Evolutionary conservation across 2,797 vertebrate species (phyloP), one percentile per base, ranked within the genome.

Genomic region (Phrynocephalus guinanensis): DNA sequence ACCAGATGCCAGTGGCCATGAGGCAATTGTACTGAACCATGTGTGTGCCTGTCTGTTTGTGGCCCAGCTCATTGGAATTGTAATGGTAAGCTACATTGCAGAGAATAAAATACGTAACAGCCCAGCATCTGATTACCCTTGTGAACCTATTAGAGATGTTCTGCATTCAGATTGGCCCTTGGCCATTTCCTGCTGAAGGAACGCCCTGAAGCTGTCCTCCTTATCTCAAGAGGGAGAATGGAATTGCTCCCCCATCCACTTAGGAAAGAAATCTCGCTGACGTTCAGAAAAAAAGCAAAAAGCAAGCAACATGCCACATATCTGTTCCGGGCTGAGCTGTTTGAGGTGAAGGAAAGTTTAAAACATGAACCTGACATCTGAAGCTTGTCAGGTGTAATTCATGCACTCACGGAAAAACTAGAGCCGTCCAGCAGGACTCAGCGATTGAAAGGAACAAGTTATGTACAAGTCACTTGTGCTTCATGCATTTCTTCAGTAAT

Each of bases 181-280:
- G 70, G 26, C 33, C 85, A 66, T 75, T 86, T 81, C 28, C 79
- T 73, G 26, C 52, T 81, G 70, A 63, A 73, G 79, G 66, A 86
- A 66, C 28, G 13, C 20, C 33, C 70, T 75, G 85, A 67, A 81
- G 20, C 28, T n/a, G 6, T 33, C 38, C 20, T 86, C 26, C 52
- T 63, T 79, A 70, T 48, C 16, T 71, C 84, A 56, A 71, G 68
- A 86, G 30, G 18, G 38, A 72, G 9, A 71, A 33, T 16, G n/a
- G 48, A 71, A 79, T 22, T 20, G 66, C 30, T 71, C 9, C 8
- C 50, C 67, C 30, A 80, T 26, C 11, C 9, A 60, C 6, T 38
- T 72, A 33, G 24, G 3, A 20, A 24, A n/a, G 33, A 82, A 72
- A 28, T 48, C 33, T 72, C 38, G 24, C 52, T n/a, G 30, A 15